These are phyloP conservation scores for Babylonia areolata DNA, from an alignment of 1,140 invertebrate genomes.

Conservation along the genomic window DNA sequence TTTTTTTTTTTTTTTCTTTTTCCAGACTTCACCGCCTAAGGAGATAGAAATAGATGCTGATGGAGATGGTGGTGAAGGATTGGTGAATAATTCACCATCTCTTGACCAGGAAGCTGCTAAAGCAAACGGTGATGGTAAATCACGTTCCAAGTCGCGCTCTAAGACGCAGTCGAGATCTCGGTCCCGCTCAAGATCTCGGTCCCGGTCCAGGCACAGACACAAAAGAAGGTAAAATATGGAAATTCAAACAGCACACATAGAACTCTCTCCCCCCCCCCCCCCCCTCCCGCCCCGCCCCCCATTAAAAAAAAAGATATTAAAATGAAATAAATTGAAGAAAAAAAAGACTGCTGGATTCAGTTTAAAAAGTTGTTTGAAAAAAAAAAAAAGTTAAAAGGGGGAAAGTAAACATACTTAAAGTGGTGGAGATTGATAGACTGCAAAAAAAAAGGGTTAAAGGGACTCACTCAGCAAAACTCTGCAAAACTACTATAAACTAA, in stretches of 20 bases:
- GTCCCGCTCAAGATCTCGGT: conserved; percentile 33
- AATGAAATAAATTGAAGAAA: too few relatives aligned
- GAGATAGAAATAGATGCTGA: conserved; percentile 37
- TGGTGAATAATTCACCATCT: conserved; percentile 27
- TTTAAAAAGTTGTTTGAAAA: too few relatives aligned
- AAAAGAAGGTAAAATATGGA: neutral
- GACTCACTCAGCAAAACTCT: too few relatives aligned
- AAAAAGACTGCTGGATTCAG: too few relatives aligned
- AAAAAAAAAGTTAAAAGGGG: too few relatives aligned
- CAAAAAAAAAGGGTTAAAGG: too few relatives aligned
- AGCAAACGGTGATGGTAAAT: conserved; percentile 11
- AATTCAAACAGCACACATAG: neutral
- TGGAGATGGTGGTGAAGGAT: conserved; percentile 11
- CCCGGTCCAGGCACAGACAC: conserved; percentile 23
- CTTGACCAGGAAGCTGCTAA: conserved; percentile 16
- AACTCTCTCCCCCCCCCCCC: too few relatives aligned
- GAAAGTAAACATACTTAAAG: too few relatives aligned
- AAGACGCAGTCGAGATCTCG: conserved; percentile 49
- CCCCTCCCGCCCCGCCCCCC: too few relatives aligned
- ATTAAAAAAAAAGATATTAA: too few relatives aligned
- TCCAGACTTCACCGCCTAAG: conserved; percentile 30
- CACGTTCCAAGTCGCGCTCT: neutral
- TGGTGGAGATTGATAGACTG: too few relatives aligned
- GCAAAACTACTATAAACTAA: too few relatives aligned
- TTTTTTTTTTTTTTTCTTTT: neutral